phyloP scores from a whole-genome alignment of 1,140 invertebrate genomes.

The Oncopodura yosiiana region DNA sequence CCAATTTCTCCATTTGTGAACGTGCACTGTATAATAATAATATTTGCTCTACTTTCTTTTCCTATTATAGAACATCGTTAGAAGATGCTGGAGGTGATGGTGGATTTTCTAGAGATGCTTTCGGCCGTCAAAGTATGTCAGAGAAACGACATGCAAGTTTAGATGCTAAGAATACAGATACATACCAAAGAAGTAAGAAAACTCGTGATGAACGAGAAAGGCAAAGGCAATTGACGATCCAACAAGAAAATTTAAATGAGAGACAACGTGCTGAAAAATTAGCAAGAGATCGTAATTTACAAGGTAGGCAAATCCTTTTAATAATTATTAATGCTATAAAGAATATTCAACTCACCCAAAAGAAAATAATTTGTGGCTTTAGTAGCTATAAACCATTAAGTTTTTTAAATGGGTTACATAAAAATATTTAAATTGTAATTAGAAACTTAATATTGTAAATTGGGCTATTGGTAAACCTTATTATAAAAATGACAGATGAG shows the following conservation, averaged over 20 bases:
- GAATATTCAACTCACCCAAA: neutral
- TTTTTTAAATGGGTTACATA: neutral
- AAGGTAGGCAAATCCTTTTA: constrained; percentile 22
- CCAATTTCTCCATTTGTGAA: neutral
- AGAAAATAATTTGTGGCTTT: neutral
- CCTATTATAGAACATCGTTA: constrained; percentile 51
- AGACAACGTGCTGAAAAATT: constrained; percentile 17
- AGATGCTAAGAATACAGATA: constrained; percentile 88
- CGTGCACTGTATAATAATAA: neutral
- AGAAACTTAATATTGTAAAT: neutral
- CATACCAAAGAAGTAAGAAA: constrained; percentile 88
- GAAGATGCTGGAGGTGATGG: constrained; percentile 60
- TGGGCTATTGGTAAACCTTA: neutral
- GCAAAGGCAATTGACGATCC: constrained; percentile 28
- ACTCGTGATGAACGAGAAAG: constrained; percentile 41
- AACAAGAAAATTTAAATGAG: constrained; percentile 32
- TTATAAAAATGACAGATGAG: constrained; percentile 20
- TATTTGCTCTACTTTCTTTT: neutral
- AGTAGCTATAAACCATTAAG: neutral
- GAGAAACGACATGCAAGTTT: constrained; percentile 89
- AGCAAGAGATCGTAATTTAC: constrained; percentile 30
- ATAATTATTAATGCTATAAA: neutral
- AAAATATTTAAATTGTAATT: neutral
- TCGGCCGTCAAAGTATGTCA: constrained; percentile 92
- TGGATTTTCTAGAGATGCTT: constrained; percentile 74